phyloP scores from a whole-genome alignment of 2,113 vertebrate species.

The Carollia perspicillata region DNA sequence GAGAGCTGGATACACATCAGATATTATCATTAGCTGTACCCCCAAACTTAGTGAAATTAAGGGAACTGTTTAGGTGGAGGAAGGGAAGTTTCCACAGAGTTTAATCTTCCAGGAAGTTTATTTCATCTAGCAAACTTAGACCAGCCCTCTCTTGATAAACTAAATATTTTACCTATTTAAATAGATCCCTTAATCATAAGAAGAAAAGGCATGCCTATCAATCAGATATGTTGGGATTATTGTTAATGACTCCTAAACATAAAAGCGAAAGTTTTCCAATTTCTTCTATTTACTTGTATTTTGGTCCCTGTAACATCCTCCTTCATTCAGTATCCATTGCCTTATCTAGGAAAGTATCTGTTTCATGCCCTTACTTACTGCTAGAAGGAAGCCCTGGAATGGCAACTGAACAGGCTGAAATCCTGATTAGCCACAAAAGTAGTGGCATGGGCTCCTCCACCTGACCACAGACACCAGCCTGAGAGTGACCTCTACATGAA shows the following conservation, averaged over 20 bases:
- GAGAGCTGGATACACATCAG: background rate
- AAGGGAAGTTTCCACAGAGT: background rate
- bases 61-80: background rate
- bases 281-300: background rate
- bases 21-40: background rate
- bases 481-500: background rate
- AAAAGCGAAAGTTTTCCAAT: background rate
- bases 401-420: background rate
- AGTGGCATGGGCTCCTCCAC: background rate
- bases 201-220: background rate
- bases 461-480: background rate
- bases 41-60: conserved; percentile 1
- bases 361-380: background rate
- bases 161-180: background rate
- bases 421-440: background rate
- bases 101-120: background rate
- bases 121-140: background rate
- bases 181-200: background rate
- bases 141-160: background rate
- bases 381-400: background rate
- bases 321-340: background rate
- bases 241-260: background rate
- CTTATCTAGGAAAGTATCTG: background rate
- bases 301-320: background rate
- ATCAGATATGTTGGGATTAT: background rate